Percentiles rank a stretch among this genome's conserved stretches.
These are phyloP conservation scores for Takifugu flavidus DNA, from an alignment of 2,113 vertebrate species.

Conservation along the genomic window DNA sequence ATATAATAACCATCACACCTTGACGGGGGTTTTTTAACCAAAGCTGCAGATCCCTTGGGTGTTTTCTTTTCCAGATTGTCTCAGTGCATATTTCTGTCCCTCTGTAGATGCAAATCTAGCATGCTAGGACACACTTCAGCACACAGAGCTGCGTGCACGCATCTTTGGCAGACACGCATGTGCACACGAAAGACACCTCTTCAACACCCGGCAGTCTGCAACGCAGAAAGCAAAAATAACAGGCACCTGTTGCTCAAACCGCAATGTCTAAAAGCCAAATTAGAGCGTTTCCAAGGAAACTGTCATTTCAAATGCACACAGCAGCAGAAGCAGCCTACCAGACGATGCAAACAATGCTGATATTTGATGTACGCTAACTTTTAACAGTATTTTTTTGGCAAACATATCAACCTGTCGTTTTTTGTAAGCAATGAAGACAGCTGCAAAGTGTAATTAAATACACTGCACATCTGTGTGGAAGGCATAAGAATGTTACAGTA, in stretches of 20 bases:
- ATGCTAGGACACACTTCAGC: constrained; percentile 61
- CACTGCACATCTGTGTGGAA: too few relatives aligned
- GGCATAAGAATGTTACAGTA: constrained; percentile 4
- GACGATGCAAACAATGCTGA: constrained; percentile 37
- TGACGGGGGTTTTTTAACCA: constrained; percentile 30
- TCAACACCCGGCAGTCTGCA: constrained; percentile 50
- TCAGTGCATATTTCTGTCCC: constrained; percentile 68
- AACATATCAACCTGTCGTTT: background rate
- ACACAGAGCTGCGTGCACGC: constrained; percentile 34
- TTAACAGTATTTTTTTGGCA: background rate
- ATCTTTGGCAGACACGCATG: constrained; percentile 13
- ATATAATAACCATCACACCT: too few relatives aligned
- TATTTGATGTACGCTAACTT: too few relatives aligned
- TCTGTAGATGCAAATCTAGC: constrained; percentile 68
- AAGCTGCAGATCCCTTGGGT: constrained; percentile 66
- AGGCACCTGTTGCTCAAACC: constrained; percentile 77
- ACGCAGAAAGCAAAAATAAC: constrained; percentile 70
- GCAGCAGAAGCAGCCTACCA: constrained; percentile 55
- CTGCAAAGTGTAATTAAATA: too few relatives aligned
- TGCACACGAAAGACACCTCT: constrained; percentile 20
- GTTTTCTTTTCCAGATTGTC: constrained; percentile 59
- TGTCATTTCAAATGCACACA: constrained; percentile 63
- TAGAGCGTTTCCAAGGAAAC: constrained; percentile 73
- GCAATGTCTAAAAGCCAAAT: constrained; percentile 74
- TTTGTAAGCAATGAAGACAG: background rate